A percentile compares a stretch with the other conserved stretches of the same genome.
Evolutionary conservation across 30 jellyfish, hydroid and myxozoan genomes (phyloP).

Genomic region (Hydractinia echinata): DNA sequence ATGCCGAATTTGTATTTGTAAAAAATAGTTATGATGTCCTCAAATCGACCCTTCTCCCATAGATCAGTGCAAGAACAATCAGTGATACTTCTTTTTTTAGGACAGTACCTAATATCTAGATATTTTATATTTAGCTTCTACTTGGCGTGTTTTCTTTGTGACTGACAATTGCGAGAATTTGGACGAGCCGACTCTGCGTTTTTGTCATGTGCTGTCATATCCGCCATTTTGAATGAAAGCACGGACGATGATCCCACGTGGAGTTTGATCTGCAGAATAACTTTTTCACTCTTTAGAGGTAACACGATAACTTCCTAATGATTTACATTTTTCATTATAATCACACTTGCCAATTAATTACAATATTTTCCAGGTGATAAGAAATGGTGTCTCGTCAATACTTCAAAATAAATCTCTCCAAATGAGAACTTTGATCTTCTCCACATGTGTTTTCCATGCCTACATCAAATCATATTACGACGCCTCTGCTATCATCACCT

Average conservation of each 20-base stretch:
- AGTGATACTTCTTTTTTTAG: too few species aligned
- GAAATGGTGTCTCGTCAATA: too few species aligned
- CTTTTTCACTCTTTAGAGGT: background rate
- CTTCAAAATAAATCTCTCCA: slow-evolving; percentile 17
- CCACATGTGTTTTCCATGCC: slow-evolving; percentile 52
- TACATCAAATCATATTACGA: slow-evolving; percentile 24
- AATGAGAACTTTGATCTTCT: slow-evolving; percentile 39
- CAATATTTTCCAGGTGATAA: too few species aligned
- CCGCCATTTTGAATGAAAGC: background rate
- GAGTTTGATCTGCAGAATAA: background rate
- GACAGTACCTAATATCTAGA: too few species aligned
- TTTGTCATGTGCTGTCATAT: background rate
- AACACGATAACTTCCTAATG: background rate
- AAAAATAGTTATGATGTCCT: too few species aligned
- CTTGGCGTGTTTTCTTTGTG: background rate
- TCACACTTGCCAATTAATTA: background rate
- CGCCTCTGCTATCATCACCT: slow-evolving; percentile 24
- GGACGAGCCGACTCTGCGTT: background rate
- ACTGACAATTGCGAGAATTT: slow-evolving; percentile 5
- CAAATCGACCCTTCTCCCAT: too few species aligned
- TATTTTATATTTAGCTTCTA: background rate
- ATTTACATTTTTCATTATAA: background rate
- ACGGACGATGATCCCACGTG: background rate
- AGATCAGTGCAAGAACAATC: too few species aligned
- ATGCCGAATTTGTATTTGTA: too few species aligned